phyloP scores from a whole-genome alignment of 2,113 vertebrate species.

The Zingel zingel region DNA sequence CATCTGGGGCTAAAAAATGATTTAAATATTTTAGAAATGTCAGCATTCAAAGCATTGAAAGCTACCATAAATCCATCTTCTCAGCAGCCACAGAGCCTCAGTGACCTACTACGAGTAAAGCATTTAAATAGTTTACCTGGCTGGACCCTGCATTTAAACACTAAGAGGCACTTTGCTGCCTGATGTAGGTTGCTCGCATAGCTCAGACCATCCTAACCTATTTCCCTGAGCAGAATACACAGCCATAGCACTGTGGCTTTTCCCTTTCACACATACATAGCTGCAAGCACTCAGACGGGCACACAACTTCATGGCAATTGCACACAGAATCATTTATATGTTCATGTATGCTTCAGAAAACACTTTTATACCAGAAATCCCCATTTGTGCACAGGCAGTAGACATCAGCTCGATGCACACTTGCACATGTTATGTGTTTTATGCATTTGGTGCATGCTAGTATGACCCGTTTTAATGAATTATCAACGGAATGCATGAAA shows the following conservation, averaged over 20 bases:
- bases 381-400: constrained; percentile 20
- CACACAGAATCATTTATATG: not conserved
- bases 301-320: not conserved
- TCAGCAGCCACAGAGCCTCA: constrained; percentile 24
- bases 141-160: constrained; percentile 62
- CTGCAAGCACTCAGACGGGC: not conserved
- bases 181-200: constrained; percentile 45
- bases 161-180: constrained; percentile 60
- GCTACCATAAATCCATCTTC: constrained; percentile 20
- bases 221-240: constrained; percentile 45
- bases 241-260: constrained; percentile 11
- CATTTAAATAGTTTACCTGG: constrained; percentile 57
- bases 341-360: not conserved
- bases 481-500: constrained; percentile 34
- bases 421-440: constrained; percentile 10
- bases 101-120: constrained; percentile 28
- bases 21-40: not conserved
- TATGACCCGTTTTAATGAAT: constrained; percentile 67
- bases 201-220: constrained; percentile 41
- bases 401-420: not conserved
- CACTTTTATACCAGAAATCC: constrained; percentile 6
- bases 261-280: constrained; percentile 5
- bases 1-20: not conserved
- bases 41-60: constrained; percentile 3
- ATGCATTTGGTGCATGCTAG: constrained; percentile 4